A percentile compares a stretch with the other conserved stretches of the same genome.
phyloP scores from a whole-genome alignment of 2,113 vertebrate genomes.

The Cottus gobio region DNA sequence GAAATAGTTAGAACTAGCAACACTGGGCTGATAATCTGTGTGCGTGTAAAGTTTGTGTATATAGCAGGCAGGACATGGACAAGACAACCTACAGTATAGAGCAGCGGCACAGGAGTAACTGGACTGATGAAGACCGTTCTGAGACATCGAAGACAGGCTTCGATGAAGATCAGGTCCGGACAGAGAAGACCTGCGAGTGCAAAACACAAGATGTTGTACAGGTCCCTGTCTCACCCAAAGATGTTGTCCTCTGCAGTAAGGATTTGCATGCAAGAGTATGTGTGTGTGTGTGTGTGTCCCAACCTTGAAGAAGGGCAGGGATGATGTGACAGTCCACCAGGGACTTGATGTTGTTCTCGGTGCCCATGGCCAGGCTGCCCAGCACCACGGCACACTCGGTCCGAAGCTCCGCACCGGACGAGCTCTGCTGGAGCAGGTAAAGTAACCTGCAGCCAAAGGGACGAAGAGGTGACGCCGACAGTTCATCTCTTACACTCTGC shows the following conservation, averaged over 20 bases:
- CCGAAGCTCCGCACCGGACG: constrained; percentile 91
- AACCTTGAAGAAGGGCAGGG: constrained; percentile 97
- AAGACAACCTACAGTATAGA: constrained; percentile 91
- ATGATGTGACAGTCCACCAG: constrained; percentile 99
- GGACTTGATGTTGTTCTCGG: constrained; percentile 99
- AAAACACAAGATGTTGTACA: background rate
- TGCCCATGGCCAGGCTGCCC: constrained; percentile 98
- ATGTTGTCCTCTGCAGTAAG: constrained; percentile 8
- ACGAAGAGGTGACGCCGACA: background rate
- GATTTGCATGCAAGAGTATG: background rate
- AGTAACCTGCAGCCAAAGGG: constrained; percentile 86
- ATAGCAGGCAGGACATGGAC: background rate
- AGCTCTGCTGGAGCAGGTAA: constrained; percentile 97
- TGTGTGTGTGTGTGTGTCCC: background rate
- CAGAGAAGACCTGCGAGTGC: constrained; percentile 88
- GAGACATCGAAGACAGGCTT: constrained; percentile 97
- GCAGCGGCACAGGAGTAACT: constrained; percentile 97
- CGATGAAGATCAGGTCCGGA: constrained; percentile 94
- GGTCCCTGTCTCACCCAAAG: background rate
- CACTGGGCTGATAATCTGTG: no score
- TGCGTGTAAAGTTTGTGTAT: background rate
- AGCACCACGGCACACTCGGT: constrained; percentile 96
- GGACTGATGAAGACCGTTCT: constrained; percentile 97
- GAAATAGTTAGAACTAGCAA: background rate
- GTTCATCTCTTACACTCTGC: background rate